Evolutionary conservation across 1,140 invertebrate species (phyloP), one percentile per base, ranked within the genome.

Genomic region (Helicoverpa zea): DNA sequence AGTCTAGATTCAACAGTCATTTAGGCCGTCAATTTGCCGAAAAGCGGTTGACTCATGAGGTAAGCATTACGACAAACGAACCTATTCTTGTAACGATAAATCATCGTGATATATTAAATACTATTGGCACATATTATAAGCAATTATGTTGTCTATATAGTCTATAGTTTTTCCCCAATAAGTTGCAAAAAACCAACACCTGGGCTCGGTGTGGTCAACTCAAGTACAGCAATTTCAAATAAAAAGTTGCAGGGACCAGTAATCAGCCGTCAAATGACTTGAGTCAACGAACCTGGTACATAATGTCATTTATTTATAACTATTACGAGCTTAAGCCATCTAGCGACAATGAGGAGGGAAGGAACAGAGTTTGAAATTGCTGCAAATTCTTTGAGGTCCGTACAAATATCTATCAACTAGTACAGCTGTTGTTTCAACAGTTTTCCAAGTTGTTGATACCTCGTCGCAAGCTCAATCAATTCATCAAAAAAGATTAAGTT

Each of bases 241-340:
- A 70, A 52, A 70, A 70, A 70, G 18, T 70, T 52, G 49, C 49
- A 70, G 16, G 52, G 52, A 70, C 66, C 18, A 23, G 66, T 54
- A 51, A 70, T 52, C 66, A 52, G 18, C 9, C 35, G 35, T 47
- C 63, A 66, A 66, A 47, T 49, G 16, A 47, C 7, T 16, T n/a
- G 43, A 70, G 49, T 70, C 66, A 70, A 52, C 66, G 66, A 70
- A 70, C 66, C 66, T 52, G 43, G 3, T 70, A 12, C 18, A 52
- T 52, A 70, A 70, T 70, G 66, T 52, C 66, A 66, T 66, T 49
- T 66, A 66, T 66, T 66, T 49, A 66, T 66, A 66, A 66, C 63
- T 66, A 66, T 66, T 66, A 66, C 63, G 63, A 66, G 43, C 11
- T 18, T 47, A 10, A 18, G 23, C 58, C 18, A 49, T 23, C 35